These are phyloP conservation scores for Lynx canadensis DNA, from an alignment of 2,113 vertebrate genomes.

Conservation along the genomic window DNA sequence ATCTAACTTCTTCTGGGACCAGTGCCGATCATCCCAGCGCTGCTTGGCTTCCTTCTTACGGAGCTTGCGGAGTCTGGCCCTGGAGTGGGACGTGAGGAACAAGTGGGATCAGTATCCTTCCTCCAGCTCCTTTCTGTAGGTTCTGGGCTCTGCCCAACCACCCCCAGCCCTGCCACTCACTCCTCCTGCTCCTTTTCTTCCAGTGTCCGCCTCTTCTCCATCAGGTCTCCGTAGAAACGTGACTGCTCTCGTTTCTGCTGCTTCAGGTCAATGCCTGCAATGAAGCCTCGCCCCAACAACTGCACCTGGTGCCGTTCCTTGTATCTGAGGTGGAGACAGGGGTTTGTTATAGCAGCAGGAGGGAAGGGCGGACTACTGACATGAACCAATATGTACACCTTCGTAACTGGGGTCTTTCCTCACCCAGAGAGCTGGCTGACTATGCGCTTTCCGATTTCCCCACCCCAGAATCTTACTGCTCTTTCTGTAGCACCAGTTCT, in stretches of 20 bases:
- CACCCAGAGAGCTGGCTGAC: not conserved
- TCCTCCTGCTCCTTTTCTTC: conserved; percentile 99
- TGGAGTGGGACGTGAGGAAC: conserved; percentile 36
- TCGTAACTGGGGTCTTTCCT: not conserved
- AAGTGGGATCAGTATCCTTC: not conserved
- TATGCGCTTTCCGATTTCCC: not conserved
- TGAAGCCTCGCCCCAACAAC: conserved; percentile 96
- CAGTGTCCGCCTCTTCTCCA: conserved; percentile 96
- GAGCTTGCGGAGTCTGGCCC: conserved; percentile 94
- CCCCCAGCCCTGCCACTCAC: conserved; percentile 85
- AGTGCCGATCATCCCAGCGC: conserved; percentile 98
- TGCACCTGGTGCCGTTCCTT: conserved; percentile 98
- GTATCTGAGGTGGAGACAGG: conserved; percentile 85
- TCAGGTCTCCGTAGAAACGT: conserved; percentile 96
- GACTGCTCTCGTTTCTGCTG: conserved; percentile 99
- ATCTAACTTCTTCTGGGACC: conserved; percentile 99
- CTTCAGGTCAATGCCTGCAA: conserved; percentile 97
- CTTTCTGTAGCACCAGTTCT: not conserved
- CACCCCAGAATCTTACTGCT: not conserved
- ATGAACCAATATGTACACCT: not conserved
- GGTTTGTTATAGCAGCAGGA: not conserved
- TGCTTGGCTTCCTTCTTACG: conserved; percentile 99
- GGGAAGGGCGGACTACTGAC: not conserved
- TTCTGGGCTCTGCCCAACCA: not conserved
- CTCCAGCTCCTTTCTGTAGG: not conserved